Evolutionary conservation across 1,140 invertebrate species (phyloP), one percentile per base, ranked within the genome.

Genomic region (Philopotamus ludificatus): DNA sequence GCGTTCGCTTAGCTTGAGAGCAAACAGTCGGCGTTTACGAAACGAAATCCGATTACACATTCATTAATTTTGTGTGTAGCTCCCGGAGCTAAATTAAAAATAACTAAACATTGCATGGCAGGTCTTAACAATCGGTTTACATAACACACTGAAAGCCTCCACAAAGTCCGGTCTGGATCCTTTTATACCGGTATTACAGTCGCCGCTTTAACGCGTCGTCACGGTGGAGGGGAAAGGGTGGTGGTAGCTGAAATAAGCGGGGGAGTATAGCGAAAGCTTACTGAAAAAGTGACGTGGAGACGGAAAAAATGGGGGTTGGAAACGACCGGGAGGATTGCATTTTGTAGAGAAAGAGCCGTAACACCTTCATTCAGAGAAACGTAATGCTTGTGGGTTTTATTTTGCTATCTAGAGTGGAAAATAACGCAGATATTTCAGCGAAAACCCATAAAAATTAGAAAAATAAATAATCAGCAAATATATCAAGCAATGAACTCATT

Each of bases 171-270:
- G 47, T 8, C 25, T 50, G 51, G 45, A 62, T 62, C 44, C 44
- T 39, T 60, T 60, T 60, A 60, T 60, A 26, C 58, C 21, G 59
- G 59, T 62, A 62, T 62, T 62, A 62, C 49, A 22, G 49, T 51
- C 22, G 59, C 49, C 44, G 45, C 59, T 62, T 62, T 49, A 45
- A 51, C 49, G 59, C 44, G 45, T 62, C 45, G 42, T 51, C 59
- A 41, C 28, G 59, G 45, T 22, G 16, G 44, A 45, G 16, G 18
- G 44, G 15, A 45, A 18, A 45, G 1, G 23, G 12, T 7, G 18
- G 4, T 8, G 20, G 7, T 49, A 8, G 45, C 45, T 49, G 8
- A 49, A 4, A 49, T n/a, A 49, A n/a, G 45, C 4, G n/a, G 45
- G 16, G 7, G 20, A 49, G n/a, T 9, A 49, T 49, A 7, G 45